Evolutionary conservation across 2,113 vertebrate species (phyloP), one percentile per base, ranked within the genome.

Genomic region (Pluvianellus socialis): DNA sequence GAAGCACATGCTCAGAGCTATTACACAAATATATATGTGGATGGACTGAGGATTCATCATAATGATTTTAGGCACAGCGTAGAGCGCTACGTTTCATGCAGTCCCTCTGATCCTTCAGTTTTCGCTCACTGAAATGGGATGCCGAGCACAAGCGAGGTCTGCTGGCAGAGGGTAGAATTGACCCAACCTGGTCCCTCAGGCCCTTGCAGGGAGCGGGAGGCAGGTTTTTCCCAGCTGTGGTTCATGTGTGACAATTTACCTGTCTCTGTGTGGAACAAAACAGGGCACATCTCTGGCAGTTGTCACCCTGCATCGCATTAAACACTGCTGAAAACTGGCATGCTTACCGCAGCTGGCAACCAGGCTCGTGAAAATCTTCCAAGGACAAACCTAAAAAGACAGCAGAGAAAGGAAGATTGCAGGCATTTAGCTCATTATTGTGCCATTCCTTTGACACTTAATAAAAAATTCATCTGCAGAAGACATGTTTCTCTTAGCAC

Each of bases 401-500:
- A 67, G 79, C 17, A 85, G 84, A 61, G 58, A 75, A 52, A 74
- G 52, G 53, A 73, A 89, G 26, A 76, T 28, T 75, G 70, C 35
- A 81, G 30, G 26, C 72, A 76, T 86, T 93, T 79, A 84, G 58
- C 66, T 94, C 72, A 79, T 94, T 95, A 76, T 73, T 85, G 45
- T 70, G 56, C 53, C 76, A 70, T 94, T 94, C 70, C 53, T 75
- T 91, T 50, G n/a, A 81, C 17, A 61, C 30, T 79, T 90, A 79
- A 84, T 90, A 79, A 88, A 93, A 93, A 91, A 89, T 44, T 94
- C 32, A 96, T 91, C 49, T 73, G 45, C 30, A 79, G 76, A 91
- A 85, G 49, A 62, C 92, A 83, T 86, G 20, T 53, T 92, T 94
- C 70, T 85, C 11, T 88, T 90, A 81, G 59, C 71, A 70, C 42